Evolutionary conservation across 1,140 invertebrate species (phyloP).

Genomic region (Ceratina calcarata): DNA sequence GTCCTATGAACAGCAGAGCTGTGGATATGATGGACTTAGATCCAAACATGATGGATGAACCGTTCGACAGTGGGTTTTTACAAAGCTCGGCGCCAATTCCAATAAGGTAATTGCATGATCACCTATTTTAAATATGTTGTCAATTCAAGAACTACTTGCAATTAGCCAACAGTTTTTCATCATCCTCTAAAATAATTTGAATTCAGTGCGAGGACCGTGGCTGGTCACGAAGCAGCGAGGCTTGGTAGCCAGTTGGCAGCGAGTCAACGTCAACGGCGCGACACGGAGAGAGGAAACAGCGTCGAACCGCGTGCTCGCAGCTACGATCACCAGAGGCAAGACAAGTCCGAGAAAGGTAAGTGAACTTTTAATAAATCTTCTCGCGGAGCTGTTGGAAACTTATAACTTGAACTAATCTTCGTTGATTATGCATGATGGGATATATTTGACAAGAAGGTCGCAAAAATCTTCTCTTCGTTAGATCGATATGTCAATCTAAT

Average conservation of each 20-base stretch:
- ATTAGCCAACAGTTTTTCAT: too few species aligned
- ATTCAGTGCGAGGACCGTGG: conserved; percentile 85
- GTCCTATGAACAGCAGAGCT: conserved; percentile 75
- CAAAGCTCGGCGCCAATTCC: conserved; percentile 79
- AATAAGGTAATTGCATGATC: too few species aligned
- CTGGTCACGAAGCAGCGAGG: conserved; percentile 88
- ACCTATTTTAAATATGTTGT: too few species aligned
- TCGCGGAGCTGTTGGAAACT: neutral
- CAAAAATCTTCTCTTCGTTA: neutral
- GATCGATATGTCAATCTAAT: neutral
- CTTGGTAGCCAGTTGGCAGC: conserved; percentile 86
- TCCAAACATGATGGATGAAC: conserved; percentile 79
- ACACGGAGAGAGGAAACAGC: conserved; percentile 75
- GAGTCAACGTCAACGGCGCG: conserved; percentile 80
- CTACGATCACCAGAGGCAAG: conserved; percentile 83
- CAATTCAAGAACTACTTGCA: too few species aligned
- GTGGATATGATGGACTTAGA: conserved; percentile 80
- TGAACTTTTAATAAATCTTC: neutral
- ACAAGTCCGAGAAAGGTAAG: conserved; percentile 82
- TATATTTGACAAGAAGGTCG: neutral
- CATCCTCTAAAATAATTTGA: neutral
- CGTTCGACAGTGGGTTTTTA: conserved; percentile 78
- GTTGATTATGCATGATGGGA: conserved; percentile 26
- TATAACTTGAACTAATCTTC: conserved; percentile 15
- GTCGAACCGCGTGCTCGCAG: conserved; percentile 83